Conservation (phyloP, 2,113 vertebrate species). For the Pyxicephalus adspersus region DNA sequence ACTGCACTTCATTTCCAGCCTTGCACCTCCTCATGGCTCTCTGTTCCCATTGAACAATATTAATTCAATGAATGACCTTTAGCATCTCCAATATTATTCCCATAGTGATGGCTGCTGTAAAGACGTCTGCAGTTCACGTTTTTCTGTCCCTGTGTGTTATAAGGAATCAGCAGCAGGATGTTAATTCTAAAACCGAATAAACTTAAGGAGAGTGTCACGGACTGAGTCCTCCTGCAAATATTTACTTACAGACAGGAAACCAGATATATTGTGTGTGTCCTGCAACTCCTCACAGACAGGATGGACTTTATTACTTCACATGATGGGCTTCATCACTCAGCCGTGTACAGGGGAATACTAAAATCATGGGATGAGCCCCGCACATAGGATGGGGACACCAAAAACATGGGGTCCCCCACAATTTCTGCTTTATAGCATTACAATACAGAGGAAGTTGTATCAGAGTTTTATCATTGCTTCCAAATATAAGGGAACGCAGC, state of each 20-base stretch:
- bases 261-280: constrained; percentile 16
- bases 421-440: no score
- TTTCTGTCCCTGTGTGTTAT: neutral
- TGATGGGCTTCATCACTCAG: neutral
- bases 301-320: constrained; percentile 16
- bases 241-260: constrained; percentile 45
- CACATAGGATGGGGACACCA: no score
- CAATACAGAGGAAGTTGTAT: no score
- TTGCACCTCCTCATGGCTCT: no score
- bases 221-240: constrained; percentile 38
- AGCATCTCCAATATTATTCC: no score
- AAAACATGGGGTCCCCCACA: no score
- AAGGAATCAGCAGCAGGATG: constrained; percentile 30
- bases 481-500: no score
- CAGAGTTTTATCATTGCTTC: no score
- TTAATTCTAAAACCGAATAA: constrained; percentile 26
- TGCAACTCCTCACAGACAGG: constrained; percentile 26
- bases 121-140: neutral
- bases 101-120: no score
- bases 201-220: constrained; percentile 24
- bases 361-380: neutral
- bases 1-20: no score
- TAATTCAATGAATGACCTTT: no score
- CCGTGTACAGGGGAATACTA: neutral
- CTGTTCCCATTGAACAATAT: no score